These are phyloP conservation scores for Imbricaverruca yamaguchii DNA, from an alignment of 2,888 invertebrate genomes.

Conservation along the genomic window DNA sequence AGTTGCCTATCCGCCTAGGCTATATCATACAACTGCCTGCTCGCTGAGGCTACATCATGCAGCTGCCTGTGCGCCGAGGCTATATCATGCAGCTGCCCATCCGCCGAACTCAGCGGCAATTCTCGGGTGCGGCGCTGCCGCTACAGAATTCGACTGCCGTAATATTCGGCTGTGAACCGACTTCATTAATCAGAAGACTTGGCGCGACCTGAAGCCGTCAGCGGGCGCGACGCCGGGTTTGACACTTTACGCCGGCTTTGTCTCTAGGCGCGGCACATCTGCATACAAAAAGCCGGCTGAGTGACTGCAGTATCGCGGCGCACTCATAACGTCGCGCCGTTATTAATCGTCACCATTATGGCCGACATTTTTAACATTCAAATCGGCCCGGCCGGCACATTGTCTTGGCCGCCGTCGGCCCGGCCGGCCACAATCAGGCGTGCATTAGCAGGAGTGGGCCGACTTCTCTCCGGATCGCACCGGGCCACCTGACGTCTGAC, in stretches of 20 bases:
- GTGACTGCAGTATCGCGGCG: not conserved
- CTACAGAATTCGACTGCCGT: too few species aligned
- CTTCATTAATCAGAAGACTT: slow-evolving; percentile 1
- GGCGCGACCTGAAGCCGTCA: not conserved
- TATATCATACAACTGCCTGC: too few species aligned
- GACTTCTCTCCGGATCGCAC: not conserved
- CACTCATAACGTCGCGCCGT: not conserved
- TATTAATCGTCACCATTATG: not conserved
- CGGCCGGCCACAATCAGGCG: not conserved
- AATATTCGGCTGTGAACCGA: not conserved
- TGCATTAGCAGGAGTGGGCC: not conserved
- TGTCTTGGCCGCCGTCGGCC: not conserved
- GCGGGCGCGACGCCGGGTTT: not conserved
- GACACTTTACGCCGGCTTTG: slow-evolving; percentile 2
- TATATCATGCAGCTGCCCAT: too few species aligned
- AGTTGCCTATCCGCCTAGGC: too few species aligned
- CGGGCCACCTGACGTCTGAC: not conserved
- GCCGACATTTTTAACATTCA: slow-evolving; percentile 12
- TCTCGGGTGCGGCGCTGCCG: too few species aligned
- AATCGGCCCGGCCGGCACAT: not conserved
- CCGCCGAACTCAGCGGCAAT: too few species aligned
- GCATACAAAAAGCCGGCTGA: slow-evolving; percentile 2
- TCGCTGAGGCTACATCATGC: too few species aligned
- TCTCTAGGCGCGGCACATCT: not conserved
- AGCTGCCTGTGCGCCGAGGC: too few species aligned